Evolutionary conservation across 1,140 invertebrate species (phyloP).

Genomic region (Habropoda laboriosa): DNA sequence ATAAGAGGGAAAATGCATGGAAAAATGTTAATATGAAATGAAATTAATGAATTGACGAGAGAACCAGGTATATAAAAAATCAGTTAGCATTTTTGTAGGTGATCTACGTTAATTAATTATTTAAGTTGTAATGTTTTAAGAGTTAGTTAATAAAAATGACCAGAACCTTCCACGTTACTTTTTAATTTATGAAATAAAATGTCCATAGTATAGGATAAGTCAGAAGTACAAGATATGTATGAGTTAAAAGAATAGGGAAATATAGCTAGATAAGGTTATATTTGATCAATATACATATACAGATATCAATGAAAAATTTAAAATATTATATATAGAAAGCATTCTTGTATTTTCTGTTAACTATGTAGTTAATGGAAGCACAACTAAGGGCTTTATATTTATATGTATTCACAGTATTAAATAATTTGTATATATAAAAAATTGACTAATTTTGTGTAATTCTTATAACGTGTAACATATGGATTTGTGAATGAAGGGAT

Average conservation of each 20-base stretch:
- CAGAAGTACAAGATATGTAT: conserved; percentile 43
- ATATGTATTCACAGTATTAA: conserved; percentile 76
- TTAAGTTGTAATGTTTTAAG: conserved; percentile 80
- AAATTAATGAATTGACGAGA: conserved; percentile 23
- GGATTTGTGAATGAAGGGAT: conserved; percentile 47
- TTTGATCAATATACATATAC: conserved; percentile 12
- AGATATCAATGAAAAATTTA: conserved; percentile 24
- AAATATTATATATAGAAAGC: conserved; percentile 45
- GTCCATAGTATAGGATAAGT: conserved; percentile 46
- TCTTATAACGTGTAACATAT: conserved; percentile 40
- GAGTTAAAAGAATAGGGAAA: conserved; percentile 21
- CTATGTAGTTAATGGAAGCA: conserved; percentile 54
- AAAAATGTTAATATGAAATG: conserved; percentile 26
- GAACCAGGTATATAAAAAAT: conserved; percentile 55
- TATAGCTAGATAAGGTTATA: conserved; percentile 36
- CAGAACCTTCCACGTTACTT: conserved; percentile 73
- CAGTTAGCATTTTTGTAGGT: conserved; percentile 72
- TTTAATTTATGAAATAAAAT: conserved; percentile 63
- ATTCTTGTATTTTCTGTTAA: conserved; percentile 62
- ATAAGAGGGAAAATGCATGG: conserved; percentile 18
- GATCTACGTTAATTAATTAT: conserved; percentile 74
- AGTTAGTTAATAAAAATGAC: conserved; percentile 79
- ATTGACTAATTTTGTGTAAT: conserved; percentile 61
- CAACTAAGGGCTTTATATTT: conserved; percentile 48
- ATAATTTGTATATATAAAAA: conserved; percentile 72